Evolutionary conservation across 2,113 vertebrate genomes (phyloP).

Genomic region (Pseudolaguvia tuberculata): DNA sequence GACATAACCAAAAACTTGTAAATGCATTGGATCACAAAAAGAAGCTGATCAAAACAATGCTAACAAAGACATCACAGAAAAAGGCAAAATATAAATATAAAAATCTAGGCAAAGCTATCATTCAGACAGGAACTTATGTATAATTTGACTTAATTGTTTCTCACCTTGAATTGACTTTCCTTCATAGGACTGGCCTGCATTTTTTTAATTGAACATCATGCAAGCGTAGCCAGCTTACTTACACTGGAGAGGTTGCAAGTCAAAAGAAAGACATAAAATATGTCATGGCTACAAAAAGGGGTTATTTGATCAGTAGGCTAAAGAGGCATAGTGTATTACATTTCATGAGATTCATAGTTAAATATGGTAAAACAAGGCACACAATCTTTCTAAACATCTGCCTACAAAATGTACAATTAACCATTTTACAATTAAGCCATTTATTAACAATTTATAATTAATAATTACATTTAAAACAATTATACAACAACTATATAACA

Average conservation of each 20-base stretch:
- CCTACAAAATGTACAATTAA: background rate
- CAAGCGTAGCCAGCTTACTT: slow-evolving; percentile 53
- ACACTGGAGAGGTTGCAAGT: slow-evolving; percentile 52
- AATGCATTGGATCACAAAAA: no score
- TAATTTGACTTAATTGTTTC: slow-evolving; percentile 35
- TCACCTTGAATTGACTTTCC: slow-evolving; percentile 72
- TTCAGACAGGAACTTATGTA: no score
- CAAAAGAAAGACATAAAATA: slow-evolving; percentile 56
- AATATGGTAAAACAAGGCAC: slow-evolving; percentile 16
- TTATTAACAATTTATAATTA: no score
- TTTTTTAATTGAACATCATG: no score
- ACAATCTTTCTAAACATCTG: background rate
- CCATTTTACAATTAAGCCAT: no score
- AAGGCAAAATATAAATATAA: no score
- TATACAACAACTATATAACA: no score
- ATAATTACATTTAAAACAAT: no score
- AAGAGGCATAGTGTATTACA: slow-evolving; percentile 23
- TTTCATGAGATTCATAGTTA: slow-evolving; percentile 25
- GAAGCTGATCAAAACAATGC: no score
- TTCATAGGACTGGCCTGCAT: slow-evolving; percentile 58
- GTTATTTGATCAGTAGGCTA: slow-evolving; percentile 16
- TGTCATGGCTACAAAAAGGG: slow-evolving; percentile 62
- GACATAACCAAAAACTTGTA: no score
- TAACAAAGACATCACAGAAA: no score
- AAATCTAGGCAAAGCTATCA: no score